A percentile compares a stretch with the other conserved stretches of the same genome.
These are phyloP conservation scores for Hesperia comma DNA, from an alignment of 2,888 invertebrate genomes.

Conservation along the genomic window DNA sequence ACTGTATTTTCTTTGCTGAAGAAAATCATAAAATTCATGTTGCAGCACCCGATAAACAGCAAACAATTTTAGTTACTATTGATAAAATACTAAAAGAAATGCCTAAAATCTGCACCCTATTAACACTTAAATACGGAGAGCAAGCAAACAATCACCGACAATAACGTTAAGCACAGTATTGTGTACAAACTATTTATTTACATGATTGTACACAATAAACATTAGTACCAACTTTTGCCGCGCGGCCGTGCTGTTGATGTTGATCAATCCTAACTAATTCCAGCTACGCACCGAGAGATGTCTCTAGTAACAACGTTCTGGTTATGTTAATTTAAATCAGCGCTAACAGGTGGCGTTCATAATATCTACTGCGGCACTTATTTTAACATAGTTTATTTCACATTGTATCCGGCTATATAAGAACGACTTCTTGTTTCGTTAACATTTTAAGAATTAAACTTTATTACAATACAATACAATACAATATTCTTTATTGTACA, in stretches of 20 bases:
- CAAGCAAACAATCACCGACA: neutral
- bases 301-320: constrained; percentile 44
- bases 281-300: constrained; percentile 46
- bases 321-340: constrained; percentile 42
- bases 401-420: neutral
- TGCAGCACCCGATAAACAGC: no score
- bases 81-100: no score
- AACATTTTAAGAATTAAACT: neutral
- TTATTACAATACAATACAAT: no score
- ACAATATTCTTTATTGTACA: no score
- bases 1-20: no score
- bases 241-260: neutral
- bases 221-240: constrained; percentile 14
- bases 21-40: no score
- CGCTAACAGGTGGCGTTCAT: constrained; percentile 48
- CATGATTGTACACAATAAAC: neutral
- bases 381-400: neutral
- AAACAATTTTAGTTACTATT: no score
- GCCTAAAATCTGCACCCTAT: neutral
- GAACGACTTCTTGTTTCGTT: neutral
- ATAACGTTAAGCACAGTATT: neutral
- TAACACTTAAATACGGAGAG: neutral
- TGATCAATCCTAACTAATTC: constrained; percentile 21
- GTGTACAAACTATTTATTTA: neutral
- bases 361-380: neutral